These are phyloP conservation scores for Chelonoidis abingdonii DNA, from an alignment of 2,113 vertebrate species.

Conservation along the genomic window DNA sequence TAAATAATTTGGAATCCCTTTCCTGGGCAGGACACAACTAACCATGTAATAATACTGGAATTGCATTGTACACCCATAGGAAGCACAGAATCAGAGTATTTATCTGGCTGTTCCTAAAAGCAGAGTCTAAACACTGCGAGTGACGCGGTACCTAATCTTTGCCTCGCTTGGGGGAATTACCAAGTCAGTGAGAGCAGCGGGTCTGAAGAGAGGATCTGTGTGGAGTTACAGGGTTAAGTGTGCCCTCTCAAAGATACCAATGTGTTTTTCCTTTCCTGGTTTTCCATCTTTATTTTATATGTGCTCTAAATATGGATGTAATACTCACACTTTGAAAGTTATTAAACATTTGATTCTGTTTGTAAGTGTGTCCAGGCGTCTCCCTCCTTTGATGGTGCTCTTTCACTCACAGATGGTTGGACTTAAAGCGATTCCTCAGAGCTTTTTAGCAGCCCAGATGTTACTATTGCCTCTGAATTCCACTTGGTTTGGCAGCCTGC, in stretches of 20 bases:
- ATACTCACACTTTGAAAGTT: slow-evolving; percentile 62
- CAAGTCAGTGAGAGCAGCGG: background rate
- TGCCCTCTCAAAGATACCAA: slow-evolving; percentile 45
- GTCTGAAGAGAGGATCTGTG: background rate
- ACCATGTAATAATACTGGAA: slow-evolving; percentile 3
- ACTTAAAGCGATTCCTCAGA: too few relatives aligned
- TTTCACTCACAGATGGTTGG: background rate
- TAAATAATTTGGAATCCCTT: slow-evolving; percentile 24
- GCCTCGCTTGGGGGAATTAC: background rate
- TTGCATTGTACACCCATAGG: background rate
- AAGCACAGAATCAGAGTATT: slow-evolving; percentile 19
- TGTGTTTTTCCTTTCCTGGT: slow-evolving; percentile 57
- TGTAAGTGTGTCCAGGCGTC: slow-evolving; percentile 57
- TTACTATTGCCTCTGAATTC: slow-evolving; percentile 16
- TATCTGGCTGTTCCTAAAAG: slow-evolving; percentile 31
- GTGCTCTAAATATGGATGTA: slow-evolving; percentile 66
- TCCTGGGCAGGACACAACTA: slow-evolving; percentile 42
- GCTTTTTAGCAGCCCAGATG: background rate
- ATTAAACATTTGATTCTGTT: slow-evolving; percentile 81
- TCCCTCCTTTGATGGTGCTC: background rate
- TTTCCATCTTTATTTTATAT: slow-evolving; percentile 73
- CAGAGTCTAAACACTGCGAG: slow-evolving; percentile 16
- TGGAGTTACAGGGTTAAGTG: slow-evolving; percentile 34
- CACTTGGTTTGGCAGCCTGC: background rate
- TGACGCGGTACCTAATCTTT: background rate